phyloP scores from a whole-genome alignment of 1,140 invertebrate genomes.

The Rhopalosiphum maidis region DNA sequence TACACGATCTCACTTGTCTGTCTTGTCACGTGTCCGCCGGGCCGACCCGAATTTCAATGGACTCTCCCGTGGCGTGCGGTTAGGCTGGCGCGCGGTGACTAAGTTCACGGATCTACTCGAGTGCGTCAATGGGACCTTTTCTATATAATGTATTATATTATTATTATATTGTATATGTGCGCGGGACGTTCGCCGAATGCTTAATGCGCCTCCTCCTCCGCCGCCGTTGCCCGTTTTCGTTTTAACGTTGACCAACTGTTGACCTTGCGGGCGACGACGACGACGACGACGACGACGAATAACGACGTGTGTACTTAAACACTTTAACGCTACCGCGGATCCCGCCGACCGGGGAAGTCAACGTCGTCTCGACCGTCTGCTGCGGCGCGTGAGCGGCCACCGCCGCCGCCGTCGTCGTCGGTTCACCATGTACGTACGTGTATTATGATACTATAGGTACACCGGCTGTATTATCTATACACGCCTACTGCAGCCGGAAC shows the following conservation, averaged over 20 bases:
- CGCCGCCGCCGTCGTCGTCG: not conserved
- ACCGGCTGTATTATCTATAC: too few species aligned
- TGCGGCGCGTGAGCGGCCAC: too few species aligned
- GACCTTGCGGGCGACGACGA: not conserved
- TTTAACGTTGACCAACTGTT: slow-evolving; percentile 23
- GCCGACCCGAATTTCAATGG: slow-evolving; percentile 38
- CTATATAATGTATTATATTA: not conserved
- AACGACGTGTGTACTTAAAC: not conserved
- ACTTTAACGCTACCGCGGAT: slow-evolving; percentile 10
- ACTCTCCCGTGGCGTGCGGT: not conserved
- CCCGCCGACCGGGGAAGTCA: not conserved
- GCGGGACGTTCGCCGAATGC: not conserved
- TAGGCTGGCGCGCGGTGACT: not conserved
- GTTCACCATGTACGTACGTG: not conserved
- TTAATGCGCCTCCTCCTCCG: not conserved
- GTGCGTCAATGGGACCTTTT: slow-evolving; percentile 11
- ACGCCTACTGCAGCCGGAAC: too few species aligned
- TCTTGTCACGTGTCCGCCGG: slow-evolving; percentile 7
- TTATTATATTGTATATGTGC: not conserved
- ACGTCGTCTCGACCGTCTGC: too few species aligned
- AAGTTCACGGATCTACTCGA: slow-evolving; percentile 22
- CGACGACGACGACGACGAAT: not conserved
- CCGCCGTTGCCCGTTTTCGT: not conserved
- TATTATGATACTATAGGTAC: too few species aligned
- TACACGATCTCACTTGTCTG: not conserved